phyloP scores from a whole-genome alignment of 1,140 invertebrate species.

The Drosophila arizonae region DNA sequence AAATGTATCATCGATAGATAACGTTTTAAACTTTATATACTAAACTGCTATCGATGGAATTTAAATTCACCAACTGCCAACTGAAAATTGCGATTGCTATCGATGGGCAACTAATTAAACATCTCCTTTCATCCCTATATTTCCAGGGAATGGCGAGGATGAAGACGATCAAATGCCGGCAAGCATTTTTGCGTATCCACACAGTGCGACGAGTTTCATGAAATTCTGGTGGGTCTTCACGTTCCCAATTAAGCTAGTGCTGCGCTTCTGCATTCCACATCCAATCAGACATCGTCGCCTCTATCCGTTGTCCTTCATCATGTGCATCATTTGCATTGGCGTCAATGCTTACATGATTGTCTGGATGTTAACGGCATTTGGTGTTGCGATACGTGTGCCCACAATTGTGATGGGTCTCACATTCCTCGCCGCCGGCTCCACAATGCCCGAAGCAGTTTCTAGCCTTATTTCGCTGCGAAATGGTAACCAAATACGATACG shows the following conservation, averaged over 20 bases:
- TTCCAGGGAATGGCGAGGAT: conserved; percentile 65
- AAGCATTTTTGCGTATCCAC: conserved; percentile 65
- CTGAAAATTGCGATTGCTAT: not conserved
- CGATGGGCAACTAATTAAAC: not conserved
- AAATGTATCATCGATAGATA: no score
- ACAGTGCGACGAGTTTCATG: conserved; percentile 59
- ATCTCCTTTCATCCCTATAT: not conserved
- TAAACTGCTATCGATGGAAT: not conserved
- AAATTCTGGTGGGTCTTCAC: conserved; percentile 89
- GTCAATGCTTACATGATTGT: conserved; percentile 92
- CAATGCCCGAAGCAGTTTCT: conserved; percentile 94
- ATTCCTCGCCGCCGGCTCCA: conserved; percentile 93
- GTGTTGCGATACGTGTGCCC: conserved; percentile 89
- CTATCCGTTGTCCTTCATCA: conserved; percentile 91
- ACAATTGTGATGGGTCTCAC: conserved; percentile 96
- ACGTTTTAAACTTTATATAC: no score
- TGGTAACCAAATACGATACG: conserved; percentile 84
- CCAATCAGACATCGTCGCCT: conserved; percentile 87
- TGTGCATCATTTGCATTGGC: conserved; percentile 94
- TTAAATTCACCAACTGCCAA: not conserved
- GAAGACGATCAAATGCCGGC: conserved; percentile 47
- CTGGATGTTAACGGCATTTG: conserved; percentile 96
- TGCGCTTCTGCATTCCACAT: conserved; percentile 90
- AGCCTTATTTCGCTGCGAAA: conserved; percentile 91
- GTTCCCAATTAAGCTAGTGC: conserved; percentile 88